Base-by-base conservation (phyloP, 2,113 vertebrate genomes). In the Casuarius casuarius region DNA sequence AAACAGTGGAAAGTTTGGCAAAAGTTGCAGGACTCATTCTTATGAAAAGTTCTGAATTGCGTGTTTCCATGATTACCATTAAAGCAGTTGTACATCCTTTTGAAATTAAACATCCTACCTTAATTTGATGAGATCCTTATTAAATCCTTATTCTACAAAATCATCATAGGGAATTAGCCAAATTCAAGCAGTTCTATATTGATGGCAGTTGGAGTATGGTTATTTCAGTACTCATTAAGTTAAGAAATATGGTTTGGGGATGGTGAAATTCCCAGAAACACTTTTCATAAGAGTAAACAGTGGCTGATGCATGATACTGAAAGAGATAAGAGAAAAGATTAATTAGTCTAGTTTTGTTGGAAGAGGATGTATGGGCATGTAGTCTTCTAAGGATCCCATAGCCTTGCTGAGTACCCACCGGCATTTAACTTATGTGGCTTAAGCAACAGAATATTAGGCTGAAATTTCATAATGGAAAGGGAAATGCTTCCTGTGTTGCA, bases 361-460 rank as follows among this genome's bases (percentile, higher is more conserved):
- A 89, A 31, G 8, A 28, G 14, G 38, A 26, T 10, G 11, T 67
- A 9, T 62, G 38, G 51, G 40, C 23, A 31, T 0, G 0, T 22
- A 9, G 22, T 21, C 44, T 7, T 40, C 44, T 21, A 25, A 21
- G 56, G 46, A 48, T 33, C 33, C 16, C 49, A 48, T 17, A 49
- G 31, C 16, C 54, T 18, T 6, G 13, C 2, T 84, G 28, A 84
- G 76, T n/a, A 75, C 14, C 25, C 31, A 54, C n/a, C 76, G 63
- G 59, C 65, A 12, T 71, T 76, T 63, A 38, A 59, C 29, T 38
- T 63, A 22, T 62, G 4, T 25, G 19, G 48, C 20, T 42, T 44
- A 13, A 40, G 3, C 42, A 40, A 76, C 38, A 25, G 52, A 46
- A 59, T 54, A 63, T 71, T 86, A 22, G 28, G 7, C 33, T 89